These are phyloP conservation scores for Mesochorus sp. DNA, from an alignment of 2,888 invertebrate genomes.

Conservation along the genomic window DNA sequence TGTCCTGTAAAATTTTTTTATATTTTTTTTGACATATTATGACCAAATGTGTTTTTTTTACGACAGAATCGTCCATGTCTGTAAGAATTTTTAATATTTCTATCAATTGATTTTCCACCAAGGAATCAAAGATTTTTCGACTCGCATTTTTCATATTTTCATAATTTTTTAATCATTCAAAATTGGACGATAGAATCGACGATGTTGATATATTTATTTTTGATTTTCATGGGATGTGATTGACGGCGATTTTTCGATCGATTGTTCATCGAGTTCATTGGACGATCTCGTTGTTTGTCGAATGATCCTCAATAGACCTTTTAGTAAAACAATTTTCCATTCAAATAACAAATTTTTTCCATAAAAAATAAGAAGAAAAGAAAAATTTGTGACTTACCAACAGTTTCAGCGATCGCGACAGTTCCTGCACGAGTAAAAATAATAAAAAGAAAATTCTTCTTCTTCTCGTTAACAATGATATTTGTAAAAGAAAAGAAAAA, in stretches of 20 bases:
- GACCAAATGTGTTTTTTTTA: no score
- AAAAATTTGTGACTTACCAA: constrained; percentile 68
- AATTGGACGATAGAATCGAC: not conserved
- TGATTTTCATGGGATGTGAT: not conserved
- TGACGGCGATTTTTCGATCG: constrained; percentile 13
- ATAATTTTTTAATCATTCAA: not conserved
- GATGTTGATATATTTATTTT: constrained; percentile 1
- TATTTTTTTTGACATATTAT: no score
- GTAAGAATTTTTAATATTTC: no score
- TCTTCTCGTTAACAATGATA: no score
- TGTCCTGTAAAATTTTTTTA: no score
- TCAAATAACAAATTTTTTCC: not conserved
- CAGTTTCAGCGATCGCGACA: constrained; percentile 69
- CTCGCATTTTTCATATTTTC: no score
- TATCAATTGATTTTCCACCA: no score
- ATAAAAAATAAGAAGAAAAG: not conserved
- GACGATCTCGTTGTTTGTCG: constrained; percentile 43
- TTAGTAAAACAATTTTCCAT: not conserved
- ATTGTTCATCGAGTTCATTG: constrained; percentile 37
- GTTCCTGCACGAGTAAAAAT: constrained; percentile 65
- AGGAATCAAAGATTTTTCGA: no score
- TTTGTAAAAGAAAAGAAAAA: constrained; percentile 5
- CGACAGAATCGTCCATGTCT: not conserved
- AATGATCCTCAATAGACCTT: constrained; percentile 59
- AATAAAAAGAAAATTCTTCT: constrained; percentile 44